Evolutionary conservation across 2,888 invertebrate species (phyloP), one percentile per base, ranked within the genome.

Genomic region (Andrena chrysosceles): DNA sequence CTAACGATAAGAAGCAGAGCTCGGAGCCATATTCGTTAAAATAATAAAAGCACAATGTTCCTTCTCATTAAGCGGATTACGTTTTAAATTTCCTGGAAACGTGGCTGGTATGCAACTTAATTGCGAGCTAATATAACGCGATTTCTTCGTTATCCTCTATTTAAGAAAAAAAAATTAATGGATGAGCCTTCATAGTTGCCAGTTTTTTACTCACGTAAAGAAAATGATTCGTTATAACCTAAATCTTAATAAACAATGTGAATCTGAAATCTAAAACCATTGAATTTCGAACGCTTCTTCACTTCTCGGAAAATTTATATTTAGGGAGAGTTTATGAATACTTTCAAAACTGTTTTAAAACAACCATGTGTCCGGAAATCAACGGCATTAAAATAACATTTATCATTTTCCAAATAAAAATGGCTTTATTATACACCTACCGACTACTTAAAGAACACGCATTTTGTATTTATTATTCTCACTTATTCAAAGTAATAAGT

Each of bases 41-140:
- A 31, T 42, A 73, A 35, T 54, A 29, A n/a, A 35, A 35, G 31
- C 31, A 23, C 62, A 54, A 52, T 63, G 35, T 68, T 49, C 60
- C n/a, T 35, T 10, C 60, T 35, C 69, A 2, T 76, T 69, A 42
- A 62, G 52, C 26, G 69, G 13, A 35, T 31, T 63, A 70, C 20
- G 10, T n/a, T 69, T 29, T 63, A 54, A 62, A 76, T 60, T 63
- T 2, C 2, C 8, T 62, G 42, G 20, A 23, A 67, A 20, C 35
- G 10, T 56, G 20, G 42, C 56, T 31, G 26, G 16, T 6, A 16
- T 29, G 49, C 4, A 49, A 75, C 16, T 49, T 69, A 52, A 76
- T 70, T 73, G 33, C 23, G 20, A 8, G 56, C 20, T 66, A 42
- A 42, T 72, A 31, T 33, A 20, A 2, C 23, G 33, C 2, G 52